Evolutionary conservation across 2,888 invertebrate genomes (phyloP).

Genomic region (Cryptocephalus primarius): DNA sequence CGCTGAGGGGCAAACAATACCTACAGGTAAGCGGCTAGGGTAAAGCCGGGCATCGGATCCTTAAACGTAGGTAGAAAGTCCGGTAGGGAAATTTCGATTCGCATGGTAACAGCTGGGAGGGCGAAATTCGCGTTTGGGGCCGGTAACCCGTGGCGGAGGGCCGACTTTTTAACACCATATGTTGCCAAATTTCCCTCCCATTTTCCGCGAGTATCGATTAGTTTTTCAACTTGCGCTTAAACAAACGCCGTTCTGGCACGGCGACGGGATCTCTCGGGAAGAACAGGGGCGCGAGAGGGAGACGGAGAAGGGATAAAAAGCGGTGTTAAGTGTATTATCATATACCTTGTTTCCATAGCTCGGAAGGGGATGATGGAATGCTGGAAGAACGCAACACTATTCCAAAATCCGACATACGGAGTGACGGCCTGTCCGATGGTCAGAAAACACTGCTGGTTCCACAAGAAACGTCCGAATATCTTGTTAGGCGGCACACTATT

Average conservation of each 20-base stretch:
- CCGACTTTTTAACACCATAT: not conserved
- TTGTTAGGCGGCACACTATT: slow-evolving; percentile 10
- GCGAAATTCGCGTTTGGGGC: too few relatives aligned
- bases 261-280: too few relatives aligned
- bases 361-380: slow-evolving; percentile 25
- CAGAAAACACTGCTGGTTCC: slow-evolving; percentile 32
- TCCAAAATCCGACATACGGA: slow-evolving; percentile 36
- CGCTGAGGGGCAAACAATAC: too few relatives aligned
- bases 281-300: too few relatives aligned
- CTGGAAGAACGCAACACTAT: slow-evolving; percentile 31
- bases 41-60: too few relatives aligned
- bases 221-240: not conserved
- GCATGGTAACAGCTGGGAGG: too few relatives aligned
- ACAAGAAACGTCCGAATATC: slow-evolving; percentile 29
- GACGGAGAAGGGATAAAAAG: too few relatives aligned
- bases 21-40: too few relatives aligned
- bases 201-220: not conserved
- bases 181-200: not conserved
- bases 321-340: not conserved
- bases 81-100: too few relatives aligned
- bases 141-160: not conserved
- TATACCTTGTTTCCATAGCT: slow-evolving; percentile 34
- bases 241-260: too few relatives aligned
- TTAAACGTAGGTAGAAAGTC: too few relatives aligned
- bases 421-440: slow-evolving; percentile 28